Conservation (phyloP, 1,140 invertebrate species). For the Papilio polyxenes region DNA sequence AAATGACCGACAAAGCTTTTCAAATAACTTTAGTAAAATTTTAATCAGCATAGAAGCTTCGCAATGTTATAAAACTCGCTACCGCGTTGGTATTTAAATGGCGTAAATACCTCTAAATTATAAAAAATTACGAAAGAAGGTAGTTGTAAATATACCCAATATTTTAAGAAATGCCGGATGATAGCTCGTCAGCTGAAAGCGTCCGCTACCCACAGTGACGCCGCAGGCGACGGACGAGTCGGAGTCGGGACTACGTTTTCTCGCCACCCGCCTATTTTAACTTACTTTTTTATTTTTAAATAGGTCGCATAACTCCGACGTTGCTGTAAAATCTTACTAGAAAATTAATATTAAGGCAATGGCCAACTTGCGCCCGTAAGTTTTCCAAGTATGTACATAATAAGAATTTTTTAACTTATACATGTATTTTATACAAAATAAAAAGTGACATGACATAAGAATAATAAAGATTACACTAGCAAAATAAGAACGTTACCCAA, state of each 20-base stretch:
- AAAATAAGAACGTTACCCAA: too few relatives aligned
- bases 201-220: not conserved
- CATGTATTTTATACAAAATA: too few relatives aligned
- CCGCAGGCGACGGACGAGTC: conserved; percentile 12
- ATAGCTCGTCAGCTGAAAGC: conserved; percentile 6
- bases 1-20: too few relatives aligned
- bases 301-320: conserved; percentile 15
- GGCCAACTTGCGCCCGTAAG: not conserved
- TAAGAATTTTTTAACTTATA: too few relatives aligned
- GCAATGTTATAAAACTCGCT: not conserved
- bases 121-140: not conserved
- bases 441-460: too few relatives aligned
- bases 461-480: too few relatives aligned
- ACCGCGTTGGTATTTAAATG: not conserved
- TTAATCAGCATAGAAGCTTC: too few relatives aligned
- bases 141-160: not conserved
- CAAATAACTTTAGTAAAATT: too few relatives aligned
- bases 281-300: conserved; percentile 21
- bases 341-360: not conserved
- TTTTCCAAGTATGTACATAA: not conserved
- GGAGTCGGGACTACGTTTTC: conserved; percentile 17
- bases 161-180: not conserved
- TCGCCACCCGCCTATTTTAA: conserved; percentile 17
- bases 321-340: conserved; percentile 3
- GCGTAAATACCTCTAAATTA: not conserved